Conservation (phyloP, 2,113 vertebrate species). For the Noturus placidus region DNA sequence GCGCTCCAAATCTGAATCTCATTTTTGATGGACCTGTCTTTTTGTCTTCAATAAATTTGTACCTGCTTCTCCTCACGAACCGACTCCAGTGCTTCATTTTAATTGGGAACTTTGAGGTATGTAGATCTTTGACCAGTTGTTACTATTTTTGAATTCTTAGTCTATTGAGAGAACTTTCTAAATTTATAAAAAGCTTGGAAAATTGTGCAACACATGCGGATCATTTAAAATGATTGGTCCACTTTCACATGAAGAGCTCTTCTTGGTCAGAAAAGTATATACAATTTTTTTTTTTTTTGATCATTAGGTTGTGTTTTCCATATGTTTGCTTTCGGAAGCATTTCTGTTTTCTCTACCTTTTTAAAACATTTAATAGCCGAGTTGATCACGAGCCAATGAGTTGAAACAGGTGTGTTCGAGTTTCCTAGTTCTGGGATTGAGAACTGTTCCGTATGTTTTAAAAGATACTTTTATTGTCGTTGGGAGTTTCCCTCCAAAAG, state of each 20-base stretch:
- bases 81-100: no score
- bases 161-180: no score
- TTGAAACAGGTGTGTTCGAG: background rate
- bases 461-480: slow-evolving; percentile 31
- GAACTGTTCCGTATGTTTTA: background rate
- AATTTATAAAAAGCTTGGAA: no score
- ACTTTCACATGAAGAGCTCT: background rate
- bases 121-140: no score
- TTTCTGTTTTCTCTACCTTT: background rate
- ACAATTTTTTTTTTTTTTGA: background rate
- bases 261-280: background rate
- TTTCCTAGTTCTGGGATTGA: background rate
- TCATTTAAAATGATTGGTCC: background rate
- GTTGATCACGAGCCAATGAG: background rate
- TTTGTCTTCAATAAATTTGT: no score
- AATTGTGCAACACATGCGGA: no score
- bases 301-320: background rate
- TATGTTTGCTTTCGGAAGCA: background rate
- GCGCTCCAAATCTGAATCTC: no score
- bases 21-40: no score
- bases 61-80: no score
- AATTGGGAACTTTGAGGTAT: no score
- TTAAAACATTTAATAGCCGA: background rate
- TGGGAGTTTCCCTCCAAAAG: background rate
- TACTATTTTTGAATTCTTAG: no score